Conservation (phyloP, 2,888 invertebrate species). For the Mythimna lalbum region DNA sequence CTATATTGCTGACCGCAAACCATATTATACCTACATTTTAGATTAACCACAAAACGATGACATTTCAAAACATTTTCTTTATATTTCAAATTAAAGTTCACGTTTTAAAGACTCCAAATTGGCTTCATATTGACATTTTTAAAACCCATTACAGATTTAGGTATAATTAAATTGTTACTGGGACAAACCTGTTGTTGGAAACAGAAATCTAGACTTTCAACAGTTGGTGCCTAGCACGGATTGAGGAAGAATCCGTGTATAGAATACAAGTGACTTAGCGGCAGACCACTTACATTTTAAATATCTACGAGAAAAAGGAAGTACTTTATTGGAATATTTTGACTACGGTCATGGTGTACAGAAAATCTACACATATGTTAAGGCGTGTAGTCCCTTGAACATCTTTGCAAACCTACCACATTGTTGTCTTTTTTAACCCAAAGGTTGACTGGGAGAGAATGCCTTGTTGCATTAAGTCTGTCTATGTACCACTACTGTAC, state of each 20-base stretch:
- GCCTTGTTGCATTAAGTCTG: no score
- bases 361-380: background rate
- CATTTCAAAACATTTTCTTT: background rate
- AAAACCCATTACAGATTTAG: slow-evolving; percentile 2
- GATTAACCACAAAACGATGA: slow-evolving; percentile 11
- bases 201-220: slow-evolving; percentile 51
- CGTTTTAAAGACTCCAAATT: background rate
- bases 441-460: no score
- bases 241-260: slow-evolving; percentile 45
- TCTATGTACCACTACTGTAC: no score
- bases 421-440: no score
- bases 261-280: slow-evolving; percentile 26
- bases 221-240: slow-evolving; percentile 35
- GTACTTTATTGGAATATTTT: background rate
- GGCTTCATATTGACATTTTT: slow-evolving; percentile 10
- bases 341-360: slow-evolving; percentile 4
- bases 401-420: no score
- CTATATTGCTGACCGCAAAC: slow-evolving; percentile 24
- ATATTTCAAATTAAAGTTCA: background rate
- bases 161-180: slow-evolving; percentile 24
- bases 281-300: slow-evolving; percentile 11
- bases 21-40: background rate
- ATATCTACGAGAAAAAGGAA: background rate
- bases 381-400: no score
- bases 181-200: slow-evolving; percentile 38